These are phyloP conservation scores for Poeciliopsis presidionis DNA, from an alignment of 2,797 vertebrate species.

Conservation along the genomic window DNA sequence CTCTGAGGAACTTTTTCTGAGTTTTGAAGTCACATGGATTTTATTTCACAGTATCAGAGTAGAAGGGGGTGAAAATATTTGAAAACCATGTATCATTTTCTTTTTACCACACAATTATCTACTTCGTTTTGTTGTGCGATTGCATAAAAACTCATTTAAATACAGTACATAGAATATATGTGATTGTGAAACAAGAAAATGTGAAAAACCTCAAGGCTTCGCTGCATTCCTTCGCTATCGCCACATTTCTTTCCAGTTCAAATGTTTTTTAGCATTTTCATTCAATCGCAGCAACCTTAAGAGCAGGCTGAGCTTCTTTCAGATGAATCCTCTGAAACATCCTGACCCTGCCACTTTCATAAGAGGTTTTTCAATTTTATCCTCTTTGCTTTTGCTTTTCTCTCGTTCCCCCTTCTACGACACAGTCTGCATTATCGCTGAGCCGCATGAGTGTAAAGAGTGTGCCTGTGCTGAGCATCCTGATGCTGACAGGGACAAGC, in stretches of 20 bases:
- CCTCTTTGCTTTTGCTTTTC: conserved; percentile 28
- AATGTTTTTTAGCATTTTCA: conserved; percentile 37
- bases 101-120: background rate
- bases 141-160: background rate
- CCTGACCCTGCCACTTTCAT: conserved; percentile 46
- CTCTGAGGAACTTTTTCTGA: background rate
- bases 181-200: background rate
- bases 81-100: background rate
- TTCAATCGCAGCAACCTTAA: conserved; percentile 41
- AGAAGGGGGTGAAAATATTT: background rate
- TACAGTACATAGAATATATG: background rate
- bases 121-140: background rate
- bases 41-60: conserved; percentile 1
- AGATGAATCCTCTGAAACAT: conserved; percentile 44
- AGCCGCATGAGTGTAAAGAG: conserved; percentile 56
- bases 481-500: conserved; percentile 58
- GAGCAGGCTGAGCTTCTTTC: conserved; percentile 23
- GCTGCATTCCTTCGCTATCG: background rate
- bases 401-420: conserved; percentile 36
- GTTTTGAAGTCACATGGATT: background rate
- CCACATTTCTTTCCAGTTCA: conserved; percentile 21
- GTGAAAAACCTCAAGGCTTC: background rate
- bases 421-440: conserved; percentile 67
- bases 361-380: conserved; percentile 39
- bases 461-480: conserved; percentile 68